These are phyloP conservation scores for Pachliopta kotzebuea DNA, from an alignment of 2,888 invertebrate species.

Conservation along the genomic window DNA sequence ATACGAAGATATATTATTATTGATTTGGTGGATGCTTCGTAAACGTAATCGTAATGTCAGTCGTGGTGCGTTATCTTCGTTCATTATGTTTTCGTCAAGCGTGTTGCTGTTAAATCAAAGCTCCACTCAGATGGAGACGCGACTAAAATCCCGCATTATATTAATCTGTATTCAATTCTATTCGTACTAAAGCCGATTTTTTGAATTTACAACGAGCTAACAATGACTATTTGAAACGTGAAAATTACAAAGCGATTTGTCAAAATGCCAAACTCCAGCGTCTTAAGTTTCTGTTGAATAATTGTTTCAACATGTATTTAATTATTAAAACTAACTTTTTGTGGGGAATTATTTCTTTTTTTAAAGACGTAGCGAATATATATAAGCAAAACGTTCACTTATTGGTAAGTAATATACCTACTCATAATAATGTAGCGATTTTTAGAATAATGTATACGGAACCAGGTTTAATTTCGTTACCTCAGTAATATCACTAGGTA, in stretches of 20 bases:
- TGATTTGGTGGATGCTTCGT: not conserved
- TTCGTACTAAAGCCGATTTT: slow-evolving; percentile 14
- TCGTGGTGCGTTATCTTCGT: not conserved
- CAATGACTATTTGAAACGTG: slow-evolving; percentile 27
- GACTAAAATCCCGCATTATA: slow-evolving; percentile 23
- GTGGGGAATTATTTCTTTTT: too few relatives aligned
- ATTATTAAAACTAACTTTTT: not conserved
- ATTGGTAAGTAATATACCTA: too few relatives aligned
- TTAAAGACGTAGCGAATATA: too few relatives aligned
- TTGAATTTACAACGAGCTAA: slow-evolving; percentile 27
- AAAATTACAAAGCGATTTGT: slow-evolving; percentile 26
- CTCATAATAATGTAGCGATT: too few relatives aligned
- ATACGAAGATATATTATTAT: not conserved
- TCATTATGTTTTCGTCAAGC: slow-evolving; percentile 17
- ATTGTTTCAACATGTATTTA: slow-evolving; percentile 17
- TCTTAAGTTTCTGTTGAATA: slow-evolving; percentile 17
- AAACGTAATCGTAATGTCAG: slow-evolving; percentile 6
- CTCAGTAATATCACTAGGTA: too few relatives aligned
- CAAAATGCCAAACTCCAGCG: slow-evolving; percentile 25
- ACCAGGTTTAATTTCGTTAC: too few relatives aligned
- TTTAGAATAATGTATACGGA: too few relatives aligned
- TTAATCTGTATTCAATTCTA: slow-evolving; percentile 25
- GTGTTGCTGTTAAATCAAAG: slow-evolving; percentile 19
- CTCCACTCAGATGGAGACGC: slow-evolving; percentile 6
- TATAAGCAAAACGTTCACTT: too few relatives aligned